These are phyloP conservation scores for Netelia virgata DNA, from an alignment of 2,888 invertebrate genomes.

Conservation along the genomic window DNA sequence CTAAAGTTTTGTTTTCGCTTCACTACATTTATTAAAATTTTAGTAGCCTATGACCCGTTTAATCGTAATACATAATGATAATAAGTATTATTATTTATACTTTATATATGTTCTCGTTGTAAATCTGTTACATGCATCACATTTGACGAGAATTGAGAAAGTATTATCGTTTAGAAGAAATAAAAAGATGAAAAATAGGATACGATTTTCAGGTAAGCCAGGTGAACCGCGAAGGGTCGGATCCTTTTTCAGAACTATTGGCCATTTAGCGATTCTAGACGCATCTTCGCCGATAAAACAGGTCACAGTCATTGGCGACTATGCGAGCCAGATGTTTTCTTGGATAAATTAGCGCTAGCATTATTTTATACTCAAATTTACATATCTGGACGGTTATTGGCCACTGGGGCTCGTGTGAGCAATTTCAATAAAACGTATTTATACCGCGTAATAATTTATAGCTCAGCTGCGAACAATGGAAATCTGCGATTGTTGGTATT, in stretches of 20 bases:
- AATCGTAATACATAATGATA: too few species aligned
- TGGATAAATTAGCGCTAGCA: not conserved
- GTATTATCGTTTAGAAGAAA: not conserved
- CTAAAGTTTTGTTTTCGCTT: not conserved
- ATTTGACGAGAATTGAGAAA: not conserved
- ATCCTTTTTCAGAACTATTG: not conserved
- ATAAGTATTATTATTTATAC: not conserved
- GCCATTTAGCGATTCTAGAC: not conserved
- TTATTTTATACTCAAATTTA: not conserved
- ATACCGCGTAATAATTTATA: not conserved
- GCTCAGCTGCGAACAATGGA: not conserved
- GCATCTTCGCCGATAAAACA: not conserved
- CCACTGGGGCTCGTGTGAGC: not conserved
- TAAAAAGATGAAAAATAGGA: not conserved
- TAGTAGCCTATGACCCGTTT: too few species aligned
- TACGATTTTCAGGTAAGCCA: slow-evolving; percentile 25
- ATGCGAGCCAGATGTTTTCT: not conserved
- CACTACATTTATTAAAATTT: not conserved
- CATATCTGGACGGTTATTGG: not conserved
- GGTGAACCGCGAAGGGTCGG: slow-evolving; percentile 3
- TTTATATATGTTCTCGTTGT: not conserved
- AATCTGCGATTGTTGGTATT: not conserved
- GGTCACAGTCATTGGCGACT: not conserved
- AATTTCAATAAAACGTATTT: not conserved
- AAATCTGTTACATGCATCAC: not conserved